These are phyloP conservation scores for Dromius quadrimaculatus DNA, from an alignment of 2,888 invertebrate genomes.

Conservation along the genomic window DNA sequence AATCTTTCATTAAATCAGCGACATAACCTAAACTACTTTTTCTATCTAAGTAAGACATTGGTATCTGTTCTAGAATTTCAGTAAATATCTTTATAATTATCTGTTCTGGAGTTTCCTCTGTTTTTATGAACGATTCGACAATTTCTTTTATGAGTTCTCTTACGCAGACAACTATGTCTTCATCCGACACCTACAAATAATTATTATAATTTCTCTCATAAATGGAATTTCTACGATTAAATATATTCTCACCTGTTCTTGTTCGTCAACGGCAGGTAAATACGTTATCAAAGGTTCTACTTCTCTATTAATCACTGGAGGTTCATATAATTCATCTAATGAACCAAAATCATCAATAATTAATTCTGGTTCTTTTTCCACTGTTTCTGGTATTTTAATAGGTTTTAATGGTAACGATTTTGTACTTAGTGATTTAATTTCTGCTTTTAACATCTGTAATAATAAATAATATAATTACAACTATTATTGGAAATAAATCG, in stretches of 20 bases:
- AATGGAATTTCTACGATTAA: background rate
- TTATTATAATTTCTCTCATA: background rate
- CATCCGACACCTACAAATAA: constrained; percentile 57
- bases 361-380: constrained; percentile 55
- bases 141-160: constrained; percentile 59
- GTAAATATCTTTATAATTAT: constrained; percentile 58
- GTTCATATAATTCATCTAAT: constrained; percentile 54
- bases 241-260: too few relatives aligned
- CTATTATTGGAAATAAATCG: constrained; percentile 52
- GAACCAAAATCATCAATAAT: constrained; percentile 46
- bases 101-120: constrained; percentile 56
- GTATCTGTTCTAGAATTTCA: constrained; percentile 58
- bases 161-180: constrained; percentile 55
- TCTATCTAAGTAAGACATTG: constrained; percentile 53
- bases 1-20: constrained; percentile 3
- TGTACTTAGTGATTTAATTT: constrained; percentile 61
- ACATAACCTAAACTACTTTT: constrained; percentile 1
- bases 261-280: background rate
- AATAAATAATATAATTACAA: background rate
- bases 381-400: constrained; percentile 16
- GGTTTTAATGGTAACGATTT: constrained; percentile 59
- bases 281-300: background rate
- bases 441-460: constrained; percentile 55
- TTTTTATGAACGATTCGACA: constrained; percentile 57
- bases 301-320: background rate